Base-by-base conservation (phyloP, 2,888 invertebrate genomes). In the Lepidonotus clava region DNA sequence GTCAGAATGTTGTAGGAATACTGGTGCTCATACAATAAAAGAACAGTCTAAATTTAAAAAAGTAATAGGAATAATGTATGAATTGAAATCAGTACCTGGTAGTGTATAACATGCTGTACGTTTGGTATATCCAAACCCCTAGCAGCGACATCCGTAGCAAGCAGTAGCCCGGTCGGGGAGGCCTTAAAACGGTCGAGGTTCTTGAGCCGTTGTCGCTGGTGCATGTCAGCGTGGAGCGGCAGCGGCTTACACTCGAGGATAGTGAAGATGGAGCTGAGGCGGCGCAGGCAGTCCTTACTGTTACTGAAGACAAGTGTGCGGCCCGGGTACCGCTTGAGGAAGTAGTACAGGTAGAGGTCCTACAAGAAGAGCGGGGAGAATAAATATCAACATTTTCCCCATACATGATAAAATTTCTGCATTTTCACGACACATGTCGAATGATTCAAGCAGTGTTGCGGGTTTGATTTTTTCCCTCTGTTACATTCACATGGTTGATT, bases 81-180 rank as follows among this genome's bases (percentile, higher is more conserved):
- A n/a, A n/a, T n/a, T 46, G 46, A 18, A 18, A 18, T 96, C 0
- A 99, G 99, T 0, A 99, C 98, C 94, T 97, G 98, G 95, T 98
- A 99, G 94, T 99, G 99, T 88, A 99, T 95, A 0, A 99, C 99
- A 95, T 99, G 98, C 90, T 98, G 96, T 0, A 99, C 97, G 90
- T 96, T 96, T 0, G 98, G 97, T 91, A 99, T 98, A 95, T 99
- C 99, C 71, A 99, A 95, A 0, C 99, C 99, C 87, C 99, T 95
- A 0, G 99, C 98, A 0, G 99, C 99, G 5, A 99, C 99, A 95
- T 99, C 99, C 0, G 98, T 99, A 0, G 96, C 96, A 1, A 99
- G 96, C 87, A 99, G 96, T 8, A 99, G 41, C 11, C 90, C 89
- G 14, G 67, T 71, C 11, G 28, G 32, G 32, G 14, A n/a, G 11